phyloP scores from a whole-genome alignment of 2,113 vertebrate species.

The Alethe diademata region DNA sequence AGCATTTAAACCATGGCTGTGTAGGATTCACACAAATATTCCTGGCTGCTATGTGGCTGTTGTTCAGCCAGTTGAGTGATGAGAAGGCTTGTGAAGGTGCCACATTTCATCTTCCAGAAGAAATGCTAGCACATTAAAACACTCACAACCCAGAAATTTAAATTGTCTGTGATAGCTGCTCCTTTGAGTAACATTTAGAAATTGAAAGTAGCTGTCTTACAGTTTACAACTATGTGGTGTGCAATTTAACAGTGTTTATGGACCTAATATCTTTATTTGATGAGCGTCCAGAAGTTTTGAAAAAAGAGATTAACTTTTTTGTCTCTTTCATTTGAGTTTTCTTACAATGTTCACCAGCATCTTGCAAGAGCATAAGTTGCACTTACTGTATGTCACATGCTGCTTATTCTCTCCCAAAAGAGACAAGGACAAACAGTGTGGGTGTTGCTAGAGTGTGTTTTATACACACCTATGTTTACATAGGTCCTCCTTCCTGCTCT shows the following conservation, averaged over 20 bases:
- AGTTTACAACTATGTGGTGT: not conserved
- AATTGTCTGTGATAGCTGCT: not conserved
- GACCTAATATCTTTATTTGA: not conserved
- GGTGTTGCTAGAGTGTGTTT: not conserved
- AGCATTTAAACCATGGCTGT: not conserved
- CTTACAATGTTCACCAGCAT: not conserved
- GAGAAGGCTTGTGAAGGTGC: constrained; percentile 1
- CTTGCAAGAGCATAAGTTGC: not conserved
- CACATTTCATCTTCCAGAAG: not conserved
- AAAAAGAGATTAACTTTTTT: not conserved
- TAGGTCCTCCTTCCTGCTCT: not conserved
- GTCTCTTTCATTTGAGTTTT: not conserved
- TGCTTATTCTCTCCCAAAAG: not conserved
- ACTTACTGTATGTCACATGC: not conserved
- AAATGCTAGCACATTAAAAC: not conserved
- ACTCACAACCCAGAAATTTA: not conserved
- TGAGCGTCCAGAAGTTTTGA: not conserved
- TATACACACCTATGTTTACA: not conserved
- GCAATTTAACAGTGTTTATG: not conserved
- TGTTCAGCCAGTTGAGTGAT: not conserved
- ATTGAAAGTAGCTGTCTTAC: not conserved
- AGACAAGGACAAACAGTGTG: not conserved
- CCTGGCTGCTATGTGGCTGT: not conserved
- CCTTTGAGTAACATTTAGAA: not conserved
- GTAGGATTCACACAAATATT: not conserved